A percentile compares a stretch with the other conserved stretches of the same genome.
phyloP scores from a whole-genome alignment of 1,140 invertebrate species.

The Phenacoccus solenopsis region DNA sequence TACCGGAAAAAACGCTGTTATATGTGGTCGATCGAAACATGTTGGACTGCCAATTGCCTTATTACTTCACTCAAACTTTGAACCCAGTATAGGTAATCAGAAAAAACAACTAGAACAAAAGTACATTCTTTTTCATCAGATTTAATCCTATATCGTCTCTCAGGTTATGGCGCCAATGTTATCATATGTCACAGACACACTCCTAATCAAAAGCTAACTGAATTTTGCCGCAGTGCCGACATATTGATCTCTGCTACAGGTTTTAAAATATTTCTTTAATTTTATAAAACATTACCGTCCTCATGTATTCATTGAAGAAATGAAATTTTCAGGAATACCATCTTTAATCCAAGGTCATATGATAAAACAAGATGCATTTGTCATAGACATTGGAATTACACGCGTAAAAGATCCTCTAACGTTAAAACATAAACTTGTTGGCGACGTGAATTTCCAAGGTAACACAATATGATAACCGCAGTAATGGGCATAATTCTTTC shows the following conservation, averaged over 20 bases:
- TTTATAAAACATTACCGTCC: background rate
- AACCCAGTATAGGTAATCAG: background rate
- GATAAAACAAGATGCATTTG: constrained; percentile 73
- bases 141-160: no score
- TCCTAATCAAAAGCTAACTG: constrained; percentile 54
- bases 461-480: background rate
- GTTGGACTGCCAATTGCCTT: constrained; percentile 77
- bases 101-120: background rate
- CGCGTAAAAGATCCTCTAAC: constrained; percentile 46
- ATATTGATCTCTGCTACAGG: constrained; percentile 68
- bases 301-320: constrained; percentile 3
- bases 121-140: no score
- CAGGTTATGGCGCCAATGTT: constrained; percentile 55
- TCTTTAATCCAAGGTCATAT: constrained; percentile 68
- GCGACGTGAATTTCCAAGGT: constrained; percentile 78
- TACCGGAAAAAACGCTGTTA: constrained; percentile 72
- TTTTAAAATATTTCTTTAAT: constrained; percentile 23
- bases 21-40: constrained; percentile 78
- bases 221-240: constrained; percentile 59
- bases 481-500: no score
- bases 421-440: constrained; percentile 61
- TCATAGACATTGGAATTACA: constrained; percentile 81
- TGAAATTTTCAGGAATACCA: constrained; percentile 48
- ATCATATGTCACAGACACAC: constrained; percentile 80
- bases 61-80: constrained; percentile 60